Base-by-base conservation (phyloP, 2,113 vertebrate genomes). In the Gopherus evgoodei region DNA sequence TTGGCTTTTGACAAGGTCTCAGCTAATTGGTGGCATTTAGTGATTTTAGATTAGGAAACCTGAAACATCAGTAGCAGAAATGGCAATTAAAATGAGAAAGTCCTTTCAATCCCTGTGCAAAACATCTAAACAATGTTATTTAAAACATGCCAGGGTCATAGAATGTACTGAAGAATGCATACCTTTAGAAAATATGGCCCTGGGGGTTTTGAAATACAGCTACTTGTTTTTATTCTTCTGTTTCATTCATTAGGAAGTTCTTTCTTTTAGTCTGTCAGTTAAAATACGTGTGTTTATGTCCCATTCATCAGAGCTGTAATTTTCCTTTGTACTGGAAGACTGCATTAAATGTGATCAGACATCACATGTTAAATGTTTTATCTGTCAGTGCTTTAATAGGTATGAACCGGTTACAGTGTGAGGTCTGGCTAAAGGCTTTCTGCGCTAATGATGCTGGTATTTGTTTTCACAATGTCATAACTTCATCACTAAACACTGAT, bases 101-200 rank as follows among this genome's bases (percentile, higher is more conserved):
- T 84, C 53, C 56, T 90, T 94, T 50, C 44, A 91, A 80, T 13
- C 87, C 83, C 93, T 94, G 75, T 62, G 94, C 97, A 90, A 95
- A 94, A 86, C 84, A 96, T 79, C 94, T 97, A 89, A 44, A 86
- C 96, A 97, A 84, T 42, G 44, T 81, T 94, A 59, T 95, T 96
- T 96, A 92, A 94, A 89, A 94, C 81, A 87, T 94, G 95, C 21
- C 94, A 92, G 83, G 83, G 42, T 21, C 16, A 79, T 47, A 81
- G 62, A n/a, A 87, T 49, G 62, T 50, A 62, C 52, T 24, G 27
- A 79, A 59, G 72, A 76, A 94, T 88, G 42, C 19, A 35, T 21
- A 54, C 53, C 19, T 91, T 86, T 87, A 42, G 83, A 90, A 96
- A 93, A 76, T 78, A 80, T 50, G 27, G 27, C n/a, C 88, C 89